Base-by-base conservation (phyloP, 2,888 invertebrate genomes). In the Drosophila putrida region DNA sequence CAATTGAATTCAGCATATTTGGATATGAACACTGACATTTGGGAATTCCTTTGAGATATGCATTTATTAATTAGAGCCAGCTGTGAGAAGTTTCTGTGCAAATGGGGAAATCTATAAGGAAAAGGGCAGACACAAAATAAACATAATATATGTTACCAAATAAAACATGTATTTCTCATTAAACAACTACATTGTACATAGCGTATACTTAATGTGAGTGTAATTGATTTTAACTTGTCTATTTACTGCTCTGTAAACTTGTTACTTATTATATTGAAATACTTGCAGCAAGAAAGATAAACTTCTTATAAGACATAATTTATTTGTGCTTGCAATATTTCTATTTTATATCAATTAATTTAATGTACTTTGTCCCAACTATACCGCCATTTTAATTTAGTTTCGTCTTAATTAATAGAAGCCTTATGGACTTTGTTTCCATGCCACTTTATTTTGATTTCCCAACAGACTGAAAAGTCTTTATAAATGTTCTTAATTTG, bases 51-150 rank as follows among this genome's bases (percentile, higher is more conserved):
- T 35, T 43, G 38, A 43, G 58, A 28, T 58, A 43, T 66, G 67
- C 54, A 47, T 62, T 67, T 54, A 73, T 77, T 51, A 60, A 38
- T 47, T 50, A 47, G 13, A 38, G 31, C 25, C 44, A 11, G n/a
- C 20, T 25, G 27, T 39, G 13, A 0, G 46, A 8, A 11, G 11
- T 27, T 39, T 31, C 10, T 20, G 15, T 31, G 10, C 5, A 11
- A 46, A 25, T 10, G 39, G 2, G 8, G 10, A 20, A 6, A 6
- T 49, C 33, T 8, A 20, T 15, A 27, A 10, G 35, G 11, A 35
- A 11, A 11, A 4, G 27, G 9, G 9, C 11, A 35, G 20, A 33
- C 25, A 25, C 43, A 35, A 11, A 11, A 60, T 43, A 25, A 51
- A 27, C 50, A 25, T 20, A 20, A 6, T 4, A 10, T 8, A 20